Evolutionary conservation across 2,888 invertebrate genomes (phyloP).

Genomic region (Colletes collaris): DNA sequence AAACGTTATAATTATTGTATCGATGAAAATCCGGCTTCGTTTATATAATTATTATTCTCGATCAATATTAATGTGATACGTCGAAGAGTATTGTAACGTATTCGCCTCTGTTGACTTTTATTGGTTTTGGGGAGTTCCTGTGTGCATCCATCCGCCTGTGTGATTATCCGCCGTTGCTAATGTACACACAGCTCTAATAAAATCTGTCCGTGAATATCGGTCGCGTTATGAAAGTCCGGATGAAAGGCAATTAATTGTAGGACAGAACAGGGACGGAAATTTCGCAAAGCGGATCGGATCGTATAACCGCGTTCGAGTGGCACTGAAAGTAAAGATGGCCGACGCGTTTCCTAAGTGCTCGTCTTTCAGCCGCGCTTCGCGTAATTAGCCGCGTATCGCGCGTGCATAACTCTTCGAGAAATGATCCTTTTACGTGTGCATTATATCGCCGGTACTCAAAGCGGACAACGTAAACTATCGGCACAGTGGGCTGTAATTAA

Average conservation of each 20-base stretch:
- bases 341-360: not conserved
- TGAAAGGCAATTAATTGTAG: not conserved
- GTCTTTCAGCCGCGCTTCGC: conserved; percentile 4
- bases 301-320: not conserved
- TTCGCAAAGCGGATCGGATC: not conserved
- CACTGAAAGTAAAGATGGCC: conserved; percentile 1
- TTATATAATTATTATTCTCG: too few species aligned
- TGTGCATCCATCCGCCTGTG: too few species aligned
- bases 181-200: too few species aligned
- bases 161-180: too few species aligned
- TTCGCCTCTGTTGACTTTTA: too few species aligned
- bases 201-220: not conserved
- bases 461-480: conserved; percentile 43
- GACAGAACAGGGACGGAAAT: not conserved
- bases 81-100: too few species aligned
- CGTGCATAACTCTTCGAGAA: conserved; percentile 21
- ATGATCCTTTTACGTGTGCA: conserved; percentile 39
- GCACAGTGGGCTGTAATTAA: conserved; percentile 36
- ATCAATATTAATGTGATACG: too few species aligned
- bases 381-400: conserved; percentile 34
- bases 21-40: too few species aligned
- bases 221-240: not conserved
- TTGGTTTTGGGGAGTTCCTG: too few species aligned
- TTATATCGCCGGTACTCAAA: conserved; percentile 32
- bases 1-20: too few species aligned